A percentile compares a stretch with the other conserved stretches of the same genome.
Evolutionary conservation across 1,140 invertebrate species (phyloP).

Genomic region (Brevipalpus yothersi): DNA sequence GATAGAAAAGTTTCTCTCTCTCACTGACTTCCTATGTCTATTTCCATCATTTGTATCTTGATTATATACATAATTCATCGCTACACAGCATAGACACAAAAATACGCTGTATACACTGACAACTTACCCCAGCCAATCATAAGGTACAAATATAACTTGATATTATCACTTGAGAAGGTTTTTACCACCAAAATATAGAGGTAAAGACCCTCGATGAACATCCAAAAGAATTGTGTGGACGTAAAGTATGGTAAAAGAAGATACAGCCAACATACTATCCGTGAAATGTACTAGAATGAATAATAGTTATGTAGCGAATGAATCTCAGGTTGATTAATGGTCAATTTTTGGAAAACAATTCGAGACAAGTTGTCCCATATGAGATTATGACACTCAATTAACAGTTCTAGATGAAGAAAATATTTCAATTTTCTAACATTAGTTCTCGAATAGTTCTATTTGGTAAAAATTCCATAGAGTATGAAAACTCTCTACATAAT

Average conservation of each 20-base stretch:
- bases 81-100: no score
- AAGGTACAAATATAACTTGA: slow-evolving; percentile 56
- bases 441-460: no score
- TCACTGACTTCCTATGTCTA: no score
- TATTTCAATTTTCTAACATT: no score
- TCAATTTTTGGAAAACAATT: neutral
- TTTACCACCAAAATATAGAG: slow-evolving; percentile 76
- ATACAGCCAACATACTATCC: slow-evolving; percentile 22
- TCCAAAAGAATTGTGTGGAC: slow-evolving; percentile 88
- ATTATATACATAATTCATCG: no score
- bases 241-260: slow-evolving; percentile 56
- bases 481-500: neutral
- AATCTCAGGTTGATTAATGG: no score
- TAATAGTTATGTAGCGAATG: neutral
- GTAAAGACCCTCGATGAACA: slow-evolving; percentile 88
- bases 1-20: no score
- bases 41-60: no score
- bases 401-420: no score
- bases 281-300: neutral
- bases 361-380: neutral
- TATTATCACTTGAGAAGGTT: slow-evolving; percentile 68
- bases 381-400: no score
- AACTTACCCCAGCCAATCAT: slow-evolving; percentile 71
- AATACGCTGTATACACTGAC: no score
- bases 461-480: no score